phyloP scores from a whole-genome alignment of 2,113 vertebrate genomes.

The Myanophis thanlyinensis region DNA sequence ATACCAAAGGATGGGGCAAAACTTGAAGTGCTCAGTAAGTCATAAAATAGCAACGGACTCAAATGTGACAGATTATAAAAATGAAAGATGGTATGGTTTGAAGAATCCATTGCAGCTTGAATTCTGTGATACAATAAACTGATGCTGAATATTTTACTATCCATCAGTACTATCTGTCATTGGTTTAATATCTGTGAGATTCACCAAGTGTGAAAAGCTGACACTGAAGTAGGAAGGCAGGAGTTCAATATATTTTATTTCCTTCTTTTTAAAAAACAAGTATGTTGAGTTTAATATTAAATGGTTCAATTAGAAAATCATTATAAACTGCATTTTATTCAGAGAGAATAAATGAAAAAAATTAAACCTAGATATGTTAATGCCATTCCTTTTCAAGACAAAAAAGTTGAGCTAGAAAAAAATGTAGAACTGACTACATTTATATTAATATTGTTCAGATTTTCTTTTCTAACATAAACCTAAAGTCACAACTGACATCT shows the following conservation, averaged over 20 bases:
- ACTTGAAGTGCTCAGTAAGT: slow-evolving; percentile 18
- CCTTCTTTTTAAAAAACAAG: not conserved
- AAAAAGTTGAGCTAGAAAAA: not conserved
- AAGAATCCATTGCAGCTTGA: slow-evolving; percentile 33
- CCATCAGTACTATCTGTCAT: slow-evolving; percentile 29
- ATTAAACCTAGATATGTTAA: slow-evolving; percentile 22
- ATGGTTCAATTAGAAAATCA: not conserved
- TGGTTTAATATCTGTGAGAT: slow-evolving; percentile 12
- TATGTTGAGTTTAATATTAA: slow-evolving; percentile 31
- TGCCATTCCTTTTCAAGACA: not conserved
- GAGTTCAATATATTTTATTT: not conserved
- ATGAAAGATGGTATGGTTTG: slow-evolving; percentile 24
- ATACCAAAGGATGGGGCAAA: slow-evolving; percentile 20
- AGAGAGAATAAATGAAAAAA: slow-evolving; percentile 34
- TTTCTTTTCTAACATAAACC: not conserved
- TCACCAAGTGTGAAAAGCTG: not conserved
- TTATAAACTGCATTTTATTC: slow-evolving; percentile 7
- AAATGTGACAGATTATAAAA: slow-evolving; percentile 24
- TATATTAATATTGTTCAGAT: not conserved
- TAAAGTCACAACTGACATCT: not conserved
- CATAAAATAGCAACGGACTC: slow-evolving; percentile 35
- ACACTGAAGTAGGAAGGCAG: not conserved
- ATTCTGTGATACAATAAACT: slow-evolving; percentile 14
- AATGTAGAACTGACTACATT: slow-evolving; percentile 11
- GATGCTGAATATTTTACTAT: slow-evolving; percentile 26